Evolutionary conservation across 2,797 vertebrate genomes (phyloP).

Genomic region (Dicrostonyx torquatus): DNA sequence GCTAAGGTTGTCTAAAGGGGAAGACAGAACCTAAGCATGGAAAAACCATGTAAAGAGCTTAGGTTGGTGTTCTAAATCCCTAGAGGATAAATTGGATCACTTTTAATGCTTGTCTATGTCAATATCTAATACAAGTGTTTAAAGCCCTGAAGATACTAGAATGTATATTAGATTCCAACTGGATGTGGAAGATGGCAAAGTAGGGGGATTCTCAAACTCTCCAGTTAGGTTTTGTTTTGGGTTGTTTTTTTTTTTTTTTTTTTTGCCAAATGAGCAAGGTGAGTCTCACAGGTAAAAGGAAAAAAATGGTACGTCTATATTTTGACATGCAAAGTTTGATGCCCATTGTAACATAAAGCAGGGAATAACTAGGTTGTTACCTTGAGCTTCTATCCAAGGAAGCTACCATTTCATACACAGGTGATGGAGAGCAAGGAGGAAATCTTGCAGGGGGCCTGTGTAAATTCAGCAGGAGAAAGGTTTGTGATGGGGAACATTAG

Average conservation of each 20-base stretch:
- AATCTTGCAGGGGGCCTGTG: not conserved
- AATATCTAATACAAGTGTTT: constrained; percentile 5
- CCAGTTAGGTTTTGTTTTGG: not conserved
- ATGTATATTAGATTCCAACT: not conserved
- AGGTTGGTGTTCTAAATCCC: not conserved
- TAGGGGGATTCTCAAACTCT: not conserved
- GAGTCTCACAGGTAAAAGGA: not conserved
- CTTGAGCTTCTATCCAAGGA: not conserved
- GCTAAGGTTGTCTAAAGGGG: not conserved
- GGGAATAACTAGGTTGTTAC: not conserved
- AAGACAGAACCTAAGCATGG: not conserved
- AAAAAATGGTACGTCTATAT: not conserved
- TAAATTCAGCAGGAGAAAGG: not conserved
- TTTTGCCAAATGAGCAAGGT: not conserved
- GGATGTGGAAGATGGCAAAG: not conserved
- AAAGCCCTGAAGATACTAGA: not conserved
- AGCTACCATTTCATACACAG: not conserved
- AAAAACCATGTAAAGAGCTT: not conserved
- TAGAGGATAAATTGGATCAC: not conserved
- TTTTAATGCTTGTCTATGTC: not conserved
- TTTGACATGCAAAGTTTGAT: not conserved
- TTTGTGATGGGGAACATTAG: not conserved
- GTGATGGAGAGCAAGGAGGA: not conserved
- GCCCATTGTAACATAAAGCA: not conserved
- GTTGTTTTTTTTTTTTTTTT: not conserved